A percentile compares a stretch with the other conserved stretches of the same genome.
Conservation (phyloP, 2,797 vertebrate species). For the Pagetopsis macropterus region DNA sequence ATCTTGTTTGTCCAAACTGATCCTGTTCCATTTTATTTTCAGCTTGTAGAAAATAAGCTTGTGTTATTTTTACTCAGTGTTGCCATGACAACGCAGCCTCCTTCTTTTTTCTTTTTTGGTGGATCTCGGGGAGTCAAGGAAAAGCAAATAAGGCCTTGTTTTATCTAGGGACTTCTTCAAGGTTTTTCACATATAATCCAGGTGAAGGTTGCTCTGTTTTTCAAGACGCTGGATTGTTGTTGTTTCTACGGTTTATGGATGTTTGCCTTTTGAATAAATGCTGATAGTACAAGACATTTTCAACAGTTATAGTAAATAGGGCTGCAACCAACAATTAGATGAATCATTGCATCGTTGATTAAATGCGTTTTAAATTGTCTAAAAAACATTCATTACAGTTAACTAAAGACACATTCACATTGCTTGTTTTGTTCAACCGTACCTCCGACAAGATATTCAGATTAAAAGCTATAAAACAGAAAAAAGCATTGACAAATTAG, state of each 20-base stretch:
- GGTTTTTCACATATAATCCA: slow-evolving; percentile 39
- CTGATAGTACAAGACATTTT: background rate
- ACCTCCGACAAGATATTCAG: background rate
- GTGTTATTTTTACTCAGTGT: slow-evolving; percentile 88
- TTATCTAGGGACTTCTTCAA: slow-evolving; percentile 37
- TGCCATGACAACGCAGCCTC: slow-evolving; percentile 83
- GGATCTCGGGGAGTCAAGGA: slow-evolving; percentile 70
- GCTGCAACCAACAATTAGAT: background rate
- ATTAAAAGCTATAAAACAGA: background rate
- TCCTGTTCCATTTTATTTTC: slow-evolving; percentile 84
- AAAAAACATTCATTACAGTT: background rate
- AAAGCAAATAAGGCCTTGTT: slow-evolving; percentile 57
- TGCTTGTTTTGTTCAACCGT: background rate
- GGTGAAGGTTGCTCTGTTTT: slow-evolving; percentile 30
- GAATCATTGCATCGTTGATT: background rate
- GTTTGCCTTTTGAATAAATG: background rate
- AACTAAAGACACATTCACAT: background rate
- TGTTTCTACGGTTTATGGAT: slow-evolving; percentile 1
- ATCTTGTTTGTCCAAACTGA: slow-evolving; percentile 83
- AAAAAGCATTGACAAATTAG: background rate
- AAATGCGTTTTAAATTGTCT: background rate
- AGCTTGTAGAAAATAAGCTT: slow-evolving; percentile 83
- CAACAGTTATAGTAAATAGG: background rate
- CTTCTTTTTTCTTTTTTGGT: slow-evolving; percentile 45
- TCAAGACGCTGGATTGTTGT: background rate